Conservation (phyloP, 2,888 invertebrate genomes). For the Pantelozetes paolii region DNA sequence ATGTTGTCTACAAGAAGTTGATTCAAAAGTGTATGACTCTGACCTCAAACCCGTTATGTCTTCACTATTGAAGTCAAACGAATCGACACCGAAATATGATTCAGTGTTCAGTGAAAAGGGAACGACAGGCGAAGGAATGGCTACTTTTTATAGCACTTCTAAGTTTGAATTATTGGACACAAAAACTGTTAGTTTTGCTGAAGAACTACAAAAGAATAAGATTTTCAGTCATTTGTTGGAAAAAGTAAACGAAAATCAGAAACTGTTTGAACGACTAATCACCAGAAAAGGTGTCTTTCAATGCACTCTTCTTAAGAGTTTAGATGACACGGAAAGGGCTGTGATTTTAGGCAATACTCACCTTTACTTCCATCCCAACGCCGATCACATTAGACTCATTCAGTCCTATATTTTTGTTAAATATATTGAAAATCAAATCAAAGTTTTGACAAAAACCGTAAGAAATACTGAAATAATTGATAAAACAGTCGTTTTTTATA, state of each 20-base stretch:
- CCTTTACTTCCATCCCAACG: constrained; percentile 85
- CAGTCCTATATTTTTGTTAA: constrained; percentile 72
- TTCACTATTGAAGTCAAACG: constrained; percentile 48
- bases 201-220: constrained; percentile 59
- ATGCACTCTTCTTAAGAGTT: constrained; percentile 47
- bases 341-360: constrained; percentile 60
- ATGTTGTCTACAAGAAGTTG: constrained; percentile 89
- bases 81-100: constrained; percentile 55
- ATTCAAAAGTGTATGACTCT: constrained; percentile 66
- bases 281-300: constrained; percentile 54
- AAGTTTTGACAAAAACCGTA: constrained; percentile 49
- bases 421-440: constrained; percentile 63
- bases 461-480: constrained; percentile 36
- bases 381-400: constrained; percentile 79
- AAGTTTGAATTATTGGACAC: constrained; percentile 62
- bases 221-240: constrained; percentile 26
- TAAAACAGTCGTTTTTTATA: too few species aligned
- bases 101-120: constrained; percentile 69
- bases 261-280: constrained; percentile 37
- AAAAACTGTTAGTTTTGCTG: constrained; percentile 4
- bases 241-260: constrained; percentile 33
- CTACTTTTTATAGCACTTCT: constrained; percentile 67
- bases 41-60: constrained; percentile 63
- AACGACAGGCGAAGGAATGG: constrained; percentile 69
- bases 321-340: constrained; percentile 42